Evolutionary conservation across 2,797 vertebrate genomes (phyloP).

Genomic region (Salmo trutta): DNA sequence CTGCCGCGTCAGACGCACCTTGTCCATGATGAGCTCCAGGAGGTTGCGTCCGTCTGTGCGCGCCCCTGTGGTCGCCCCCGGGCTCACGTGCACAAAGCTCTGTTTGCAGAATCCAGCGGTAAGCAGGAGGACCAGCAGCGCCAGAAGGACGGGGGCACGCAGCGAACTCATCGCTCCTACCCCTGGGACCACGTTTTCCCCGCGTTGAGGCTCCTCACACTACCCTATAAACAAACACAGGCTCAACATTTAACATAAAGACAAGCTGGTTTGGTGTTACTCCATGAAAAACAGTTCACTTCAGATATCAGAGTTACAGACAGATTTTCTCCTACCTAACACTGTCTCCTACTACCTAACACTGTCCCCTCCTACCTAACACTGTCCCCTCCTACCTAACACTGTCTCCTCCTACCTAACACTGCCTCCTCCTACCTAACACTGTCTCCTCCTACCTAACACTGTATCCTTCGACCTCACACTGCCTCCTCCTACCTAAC

Average conservation of each 20-base stretch:
- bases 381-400: no score
- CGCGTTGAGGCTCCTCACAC: conserved; percentile 27
- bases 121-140: conserved; percentile 79
- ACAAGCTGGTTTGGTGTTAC: background rate
- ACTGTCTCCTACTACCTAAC: background rate
- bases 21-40: conserved; percentile 79
- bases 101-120: conserved; percentile 75
- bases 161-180: conserved; percentile 68
- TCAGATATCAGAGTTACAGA: background rate
- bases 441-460: no score
- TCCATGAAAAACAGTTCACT: background rate
- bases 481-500: no score
- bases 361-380: no score
- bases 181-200: conserved; percentile 33
- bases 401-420: no score
- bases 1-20: conserved; percentile 75
- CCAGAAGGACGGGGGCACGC: conserved; percentile 71
- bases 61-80: background rate
- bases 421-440: no score
- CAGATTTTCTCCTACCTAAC: background rate
- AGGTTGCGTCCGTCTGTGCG: conserved; percentile 66
- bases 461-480: no score
- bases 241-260: background rate
- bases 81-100: conserved; percentile 61
- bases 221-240: conserved; percentile 34